phyloP scores from a whole-genome alignment of 1,140 invertebrate species.

The Sitophilus oryzae region DNA sequence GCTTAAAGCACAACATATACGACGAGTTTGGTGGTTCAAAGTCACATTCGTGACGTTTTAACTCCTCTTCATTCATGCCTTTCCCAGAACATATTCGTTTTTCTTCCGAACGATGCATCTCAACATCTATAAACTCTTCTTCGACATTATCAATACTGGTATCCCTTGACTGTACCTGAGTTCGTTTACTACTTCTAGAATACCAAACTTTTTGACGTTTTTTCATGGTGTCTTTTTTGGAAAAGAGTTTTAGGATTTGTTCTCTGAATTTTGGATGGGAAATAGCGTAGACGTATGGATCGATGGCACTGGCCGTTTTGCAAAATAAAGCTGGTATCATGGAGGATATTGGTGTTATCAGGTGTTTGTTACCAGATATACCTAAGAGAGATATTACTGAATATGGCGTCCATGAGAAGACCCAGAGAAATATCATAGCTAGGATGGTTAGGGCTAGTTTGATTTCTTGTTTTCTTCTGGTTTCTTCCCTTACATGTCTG shows the following conservation, averaged over 20 bases:
- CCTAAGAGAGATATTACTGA: conserved; percentile 66
- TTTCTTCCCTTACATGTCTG: conserved; percentile 54
- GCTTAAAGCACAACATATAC: conserved; percentile 21
- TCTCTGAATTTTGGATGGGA: conserved; percentile 59
- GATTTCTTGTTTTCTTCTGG: conserved; percentile 60
- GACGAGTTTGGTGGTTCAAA: neutral
- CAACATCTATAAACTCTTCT: conserved; percentile 19
- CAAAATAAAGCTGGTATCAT: conserved; percentile 73
- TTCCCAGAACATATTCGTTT: too few relatives aligned
- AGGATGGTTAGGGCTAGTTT: conserved; percentile 61
- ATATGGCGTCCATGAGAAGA: conserved; percentile 72
- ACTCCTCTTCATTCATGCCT: too few relatives aligned
- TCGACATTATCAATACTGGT: conserved; percentile 18
- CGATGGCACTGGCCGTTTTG: conserved; percentile 66
- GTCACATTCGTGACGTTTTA: too few relatives aligned
- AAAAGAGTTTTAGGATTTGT: conserved; percentile 24
- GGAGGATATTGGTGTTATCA: conserved; percentile 59
- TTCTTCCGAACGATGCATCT: conserved; percentile 3
- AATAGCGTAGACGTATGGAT: conserved; percentile 69
- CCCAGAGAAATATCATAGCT: conserved; percentile 62
- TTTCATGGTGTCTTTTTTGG: neutral
- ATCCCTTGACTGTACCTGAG: neutral
- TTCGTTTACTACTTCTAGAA: neutral
- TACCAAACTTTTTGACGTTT: conserved; percentile 11
- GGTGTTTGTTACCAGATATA: conserved; percentile 55